Evolutionary conservation across 2,113 vertebrate genomes (phyloP).

Genomic region (Speoplatyrhinus poulsoni): DNA sequence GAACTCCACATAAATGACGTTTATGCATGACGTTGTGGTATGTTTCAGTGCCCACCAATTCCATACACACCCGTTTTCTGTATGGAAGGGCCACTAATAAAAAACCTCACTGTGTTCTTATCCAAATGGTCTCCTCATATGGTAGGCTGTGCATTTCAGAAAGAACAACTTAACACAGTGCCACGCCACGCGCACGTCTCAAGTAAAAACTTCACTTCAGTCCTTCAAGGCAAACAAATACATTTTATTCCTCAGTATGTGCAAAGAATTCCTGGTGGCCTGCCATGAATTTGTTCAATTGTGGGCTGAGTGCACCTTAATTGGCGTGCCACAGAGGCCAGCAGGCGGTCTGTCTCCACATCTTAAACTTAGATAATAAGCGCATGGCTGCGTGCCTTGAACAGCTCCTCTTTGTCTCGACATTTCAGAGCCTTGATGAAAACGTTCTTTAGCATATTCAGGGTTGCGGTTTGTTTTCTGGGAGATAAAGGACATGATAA

Average conservation of each 20-base stretch:
- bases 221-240: slow-evolving; percentile 41
- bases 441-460: slow-evolving; percentile 26
- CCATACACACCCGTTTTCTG: no score
- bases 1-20: no score
- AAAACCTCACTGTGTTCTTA: no score
- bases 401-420: slow-evolving; percentile 40
- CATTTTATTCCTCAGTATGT: not conserved
- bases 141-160: not conserved
- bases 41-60: no score
- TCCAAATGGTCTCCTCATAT: no score
- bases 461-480: slow-evolving; percentile 39
- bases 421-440: slow-evolving; percentile 40
- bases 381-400: slow-evolving; percentile 1
- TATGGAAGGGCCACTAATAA: no score
- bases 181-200: not conserved
- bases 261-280: slow-evolving; percentile 26
- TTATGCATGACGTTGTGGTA: no score
- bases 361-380: slow-evolving; percentile 48
- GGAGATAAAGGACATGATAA: slow-evolving; percentile 13
- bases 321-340: slow-evolving; percentile 24
- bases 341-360: slow-evolving; percentile 33
- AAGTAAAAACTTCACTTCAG: slow-evolving; percentile 5
- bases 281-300: slow-evolving; percentile 39
- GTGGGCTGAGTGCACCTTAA: slow-evolving; percentile 53
- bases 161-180: not conserved